Base-by-base conservation (phyloP, 2,797 vertebrate species). In the Ctenosaura bakeri region DNA sequence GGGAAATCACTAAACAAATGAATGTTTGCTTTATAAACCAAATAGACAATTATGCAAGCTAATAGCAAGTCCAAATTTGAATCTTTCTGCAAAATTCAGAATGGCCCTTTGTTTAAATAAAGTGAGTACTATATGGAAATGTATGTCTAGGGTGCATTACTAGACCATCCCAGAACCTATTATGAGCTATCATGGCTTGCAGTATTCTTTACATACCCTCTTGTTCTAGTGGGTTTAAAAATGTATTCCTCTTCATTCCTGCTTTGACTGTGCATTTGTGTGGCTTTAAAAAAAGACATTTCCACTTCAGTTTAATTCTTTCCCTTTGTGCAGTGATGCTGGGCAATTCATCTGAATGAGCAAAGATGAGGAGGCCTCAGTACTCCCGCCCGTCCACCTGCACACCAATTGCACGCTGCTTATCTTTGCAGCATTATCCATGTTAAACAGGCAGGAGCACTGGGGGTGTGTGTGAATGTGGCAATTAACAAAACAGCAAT, bases 401-500 rank as follows among this genome's bases (percentile, higher is more conserved):
- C 83, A 1, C 0, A 74, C 92, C 88, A 66, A 6, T 90, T 92
- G 85, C 14, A 6, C 7, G 90, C 91, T 89, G 93, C 32, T 95
- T 92, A 93, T 94, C 81, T 90, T 94, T 93, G 93, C 95, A 95
- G 94, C 92, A 83, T 92, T 90, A 94, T 95, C 95, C 92, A 88
- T 95, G 95, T 93, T 94, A 96, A 96, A 92, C 94, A 97, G 95
- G 95, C 96, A 96, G 95, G 95, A 97, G 94, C 93, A 91, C 89
- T 89, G 90, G 93, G 95, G 88, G 95, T 3, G 92, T 92, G 90
- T 83, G 92, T 93, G 92, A 97, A 96, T 76, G 76, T 94, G 91
- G 96, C 96, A 97, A 95, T 97, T 97, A 97, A 96, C 96, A 96
- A 95, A 96, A 95, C 90, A 95, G 95, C 97, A 97, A 85, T 97